Base-by-base conservation (phyloP, 2,888 invertebrate species). In the Drosophila villosipedis region DNA sequence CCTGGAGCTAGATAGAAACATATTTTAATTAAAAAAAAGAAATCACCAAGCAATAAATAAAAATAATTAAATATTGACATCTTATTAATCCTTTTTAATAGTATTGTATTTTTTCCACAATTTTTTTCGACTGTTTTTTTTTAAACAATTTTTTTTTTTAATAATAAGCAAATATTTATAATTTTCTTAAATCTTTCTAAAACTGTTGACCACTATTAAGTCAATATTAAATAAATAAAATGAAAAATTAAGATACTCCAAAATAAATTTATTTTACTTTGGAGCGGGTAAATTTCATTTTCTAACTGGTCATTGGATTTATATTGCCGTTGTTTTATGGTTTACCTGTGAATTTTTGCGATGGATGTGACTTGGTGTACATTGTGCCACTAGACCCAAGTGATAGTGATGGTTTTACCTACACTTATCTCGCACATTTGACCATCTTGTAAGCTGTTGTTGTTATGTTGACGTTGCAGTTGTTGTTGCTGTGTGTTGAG, bases 381-480 rank as follows among this genome's bases (percentile, higher is more conserved):
- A 63, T 75, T 54, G 61, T 72, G 73, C 64, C 73, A 78, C 49
- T 74, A 67, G 68, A 65, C 61, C 43, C 74, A 61, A 61, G 50
- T 58, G 55, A 64, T 72, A 68, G 61, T 73, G 82, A 67, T 72
- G 77, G 64, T 81, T 73, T 80, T 83, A 75, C 71, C 81, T 84
- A 76, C 85, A 88, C 80, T 88, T 90, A 77, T 84, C 80, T 78
- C 73, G 71, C 73, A 70, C 66, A 82, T 69, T 86, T 84, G 75
- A 87, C 68, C 79, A 89, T 81, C 71, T 77, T 79, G 83, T 75
- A 65, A 76, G 78, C 68, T 59, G 69, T 64, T 76, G 68, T 68
- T 73, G 69, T 59, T 73, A 66, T 64, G 57, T 60, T 69, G 61
- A 60, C 68, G 71, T 57, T 78, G 70, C 58, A 60, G 68, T 53